Base-by-base conservation (phyloP, 1,140 invertebrate species). In the Rhysida immarginata region DNA sequence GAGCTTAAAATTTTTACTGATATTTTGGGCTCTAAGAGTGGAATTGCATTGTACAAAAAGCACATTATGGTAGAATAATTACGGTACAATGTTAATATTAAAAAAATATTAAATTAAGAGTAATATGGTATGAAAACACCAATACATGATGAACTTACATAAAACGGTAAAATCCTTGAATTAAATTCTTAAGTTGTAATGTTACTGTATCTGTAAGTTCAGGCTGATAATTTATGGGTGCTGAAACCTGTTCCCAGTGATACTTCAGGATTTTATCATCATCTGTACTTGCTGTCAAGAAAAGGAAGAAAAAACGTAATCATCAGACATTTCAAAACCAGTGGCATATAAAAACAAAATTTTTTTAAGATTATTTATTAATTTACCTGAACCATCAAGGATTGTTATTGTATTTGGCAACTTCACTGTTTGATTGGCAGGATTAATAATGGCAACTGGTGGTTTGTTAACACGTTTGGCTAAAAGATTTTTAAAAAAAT, bases 121-220 rank as follows among this genome's bases (percentile, higher is more conserved):
- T n/a, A n/a, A n/a, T n/a, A n/a, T n/a, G n/a, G n/a, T n/a, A n/a
- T n/a, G n/a, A n/a, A n/a, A n/a, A n/a, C n/a, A n/a, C n/a, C n/a
- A n/a, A n/a, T n/a, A n/a, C n/a, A n/a, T n/a, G n/a, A n/a, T n/a
- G n/a, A n/a, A 65, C 70, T 68, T 63, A 81, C 78, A 88, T 89
- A 66, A 96, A 92, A 0, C 83, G 88, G 64, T 96, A 96, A 71
- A 90, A 89, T 55, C 93, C 92, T 3, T 90, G 84, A 49, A 83
- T 67, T 29, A 77, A 74, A 71, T 90, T 85, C 55, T 84, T 83
- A 16, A 96, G 68, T 61, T 87, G 83, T 21, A 93, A 71, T 1
- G 88, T 90, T n/a, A 85, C 82, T 1, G 81, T 82, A 58, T 87
- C 82, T 43, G 82, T 76, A 26, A 88, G 69, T 57, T 81, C 78